Conservation (phyloP, 2,797 vertebrate genomes). For the Gymnoscopelus microlampas region DNA sequence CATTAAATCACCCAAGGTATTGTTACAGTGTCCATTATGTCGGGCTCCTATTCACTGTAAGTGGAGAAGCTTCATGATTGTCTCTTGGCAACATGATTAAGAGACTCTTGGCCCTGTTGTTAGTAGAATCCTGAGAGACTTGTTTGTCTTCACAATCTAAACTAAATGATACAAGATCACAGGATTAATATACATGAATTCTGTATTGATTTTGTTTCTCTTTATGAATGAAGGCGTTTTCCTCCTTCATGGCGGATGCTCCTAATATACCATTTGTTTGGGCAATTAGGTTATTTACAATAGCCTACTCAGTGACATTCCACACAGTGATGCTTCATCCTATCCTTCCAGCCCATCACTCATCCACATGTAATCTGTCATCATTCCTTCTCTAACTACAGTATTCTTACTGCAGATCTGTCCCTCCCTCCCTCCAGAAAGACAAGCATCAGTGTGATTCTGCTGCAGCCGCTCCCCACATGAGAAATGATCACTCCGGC, state of each 20-base stretch:
- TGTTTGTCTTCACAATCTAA: constrained; percentile 48
- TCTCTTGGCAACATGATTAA: not conserved
- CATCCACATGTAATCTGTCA: constrained; percentile 31
- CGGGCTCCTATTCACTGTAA: constrained; percentile 29
- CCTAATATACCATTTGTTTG: constrained; percentile 44
- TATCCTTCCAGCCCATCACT: constrained; percentile 16
- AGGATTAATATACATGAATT: constrained; percentile 56
- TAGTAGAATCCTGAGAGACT: constrained; percentile 29
- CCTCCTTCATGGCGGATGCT: constrained; percentile 35
- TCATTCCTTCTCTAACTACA: constrained; percentile 7
- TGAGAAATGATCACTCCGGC: not conserved
- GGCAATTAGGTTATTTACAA: constrained; percentile 39
- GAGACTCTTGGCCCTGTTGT: not conserved
- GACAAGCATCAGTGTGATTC: constrained; percentile 5
- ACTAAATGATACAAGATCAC: constrained; percentile 46
- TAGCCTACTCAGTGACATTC: constrained; percentile 27
- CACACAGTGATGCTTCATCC: constrained; percentile 30
- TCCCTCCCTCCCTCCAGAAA: constrained; percentile 14
- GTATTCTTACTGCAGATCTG: constrained; percentile 13
- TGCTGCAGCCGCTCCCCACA: constrained; percentile 4
- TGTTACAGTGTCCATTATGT: constrained; percentile 40
- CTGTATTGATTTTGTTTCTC: constrained; percentile 31
- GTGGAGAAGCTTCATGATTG: constrained; percentile 36
- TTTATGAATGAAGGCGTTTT: too few relatives aligned
- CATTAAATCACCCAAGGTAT: constrained; percentile 31